These are phyloP conservation scores for Caenorhabditis sulstoni DNA, from an alignment of 2,888 invertebrate genomes.

Conservation along the genomic window DNA sequence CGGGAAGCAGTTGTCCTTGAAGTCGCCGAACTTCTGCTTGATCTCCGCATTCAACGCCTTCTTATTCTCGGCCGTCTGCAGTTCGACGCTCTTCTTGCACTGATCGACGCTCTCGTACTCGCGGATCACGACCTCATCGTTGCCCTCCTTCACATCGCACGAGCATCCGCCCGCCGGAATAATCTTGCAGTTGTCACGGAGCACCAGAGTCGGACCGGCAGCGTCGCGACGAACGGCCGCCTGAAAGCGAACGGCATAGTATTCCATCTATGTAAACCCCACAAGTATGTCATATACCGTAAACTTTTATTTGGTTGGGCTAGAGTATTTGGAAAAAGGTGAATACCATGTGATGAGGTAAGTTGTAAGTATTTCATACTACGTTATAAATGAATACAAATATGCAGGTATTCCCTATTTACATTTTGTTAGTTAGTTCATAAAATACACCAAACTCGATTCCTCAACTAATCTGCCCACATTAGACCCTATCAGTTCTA, in stretches of 20 bases:
- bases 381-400: too few species aligned
- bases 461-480: too few species aligned
- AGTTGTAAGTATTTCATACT: too few species aligned
- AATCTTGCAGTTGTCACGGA: constrained; percentile 59
- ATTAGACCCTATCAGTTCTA: too few species aligned
- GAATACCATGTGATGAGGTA: too few species aligned
- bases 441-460: too few species aligned
- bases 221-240: constrained; percentile 58
- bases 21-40: constrained; percentile 70
- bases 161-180: constrained; percentile 61
- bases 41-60: constrained; percentile 66
- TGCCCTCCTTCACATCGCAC: constrained; percentile 72
- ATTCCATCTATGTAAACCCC: too few species aligned
- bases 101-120: constrained; percentile 65
- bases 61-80: constrained; percentile 69
- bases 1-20: constrained; percentile 76
- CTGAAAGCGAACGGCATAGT: constrained; percentile 20
- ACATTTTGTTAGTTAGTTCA: too few species aligned
- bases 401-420: too few species aligned
- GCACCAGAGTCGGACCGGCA: constrained; percentile 39
- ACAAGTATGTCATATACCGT: too few species aligned
- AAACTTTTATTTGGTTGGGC: too few species aligned
- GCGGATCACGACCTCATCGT: constrained; percentile 63
- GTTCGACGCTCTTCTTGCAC: constrained; percentile 73
- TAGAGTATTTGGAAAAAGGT: too few species aligned